Evolutionary conservation across 2,888 invertebrate species (phyloP).

Genomic region (Malthinus flaveolus): DNA sequence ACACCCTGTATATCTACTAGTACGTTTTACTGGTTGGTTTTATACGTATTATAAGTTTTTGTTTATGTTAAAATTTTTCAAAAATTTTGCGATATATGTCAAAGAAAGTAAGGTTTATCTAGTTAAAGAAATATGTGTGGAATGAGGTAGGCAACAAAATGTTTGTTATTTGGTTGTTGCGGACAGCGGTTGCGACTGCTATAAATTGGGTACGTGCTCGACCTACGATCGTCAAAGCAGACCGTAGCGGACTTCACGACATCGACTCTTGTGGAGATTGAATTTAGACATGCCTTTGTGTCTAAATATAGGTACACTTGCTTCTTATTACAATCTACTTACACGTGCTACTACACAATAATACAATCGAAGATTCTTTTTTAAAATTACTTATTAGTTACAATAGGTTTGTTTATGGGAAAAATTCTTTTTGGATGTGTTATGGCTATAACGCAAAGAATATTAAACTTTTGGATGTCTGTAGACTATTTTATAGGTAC

Average conservation of each 20-base stretch:
- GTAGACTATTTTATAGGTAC: conserved; percentile 34
- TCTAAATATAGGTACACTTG: conserved; percentile 38
- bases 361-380: neutral
- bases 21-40: neutral
- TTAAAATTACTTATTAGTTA: too few relatives aligned
- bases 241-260: conserved; percentile 37
- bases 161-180: conserved; percentile 30
- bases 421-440: neutral
- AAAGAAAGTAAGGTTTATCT: too few relatives aligned
- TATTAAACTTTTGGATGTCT: conserved; percentile 31
- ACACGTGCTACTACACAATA: conserved; percentile 20
- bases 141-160: conserved; percentile 15
- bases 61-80: too few relatives aligned
- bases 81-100: too few relatives aligned
- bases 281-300: conserved; percentile 43
- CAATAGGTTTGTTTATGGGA: too few relatives aligned
- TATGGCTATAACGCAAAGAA: conserved; percentile 26
- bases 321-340: conserved; percentile 24
- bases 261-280: conserved; percentile 34
- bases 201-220: conserved; percentile 44
- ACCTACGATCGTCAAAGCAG: conserved; percentile 40
- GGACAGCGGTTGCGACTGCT: conserved; percentile 32
- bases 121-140: neutral
- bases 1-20: neutral
- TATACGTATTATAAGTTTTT: too few relatives aligned